Base-by-base conservation (phyloP, 2,888 invertebrate genomes). In the Glyphotaelius pellucidus region DNA sequence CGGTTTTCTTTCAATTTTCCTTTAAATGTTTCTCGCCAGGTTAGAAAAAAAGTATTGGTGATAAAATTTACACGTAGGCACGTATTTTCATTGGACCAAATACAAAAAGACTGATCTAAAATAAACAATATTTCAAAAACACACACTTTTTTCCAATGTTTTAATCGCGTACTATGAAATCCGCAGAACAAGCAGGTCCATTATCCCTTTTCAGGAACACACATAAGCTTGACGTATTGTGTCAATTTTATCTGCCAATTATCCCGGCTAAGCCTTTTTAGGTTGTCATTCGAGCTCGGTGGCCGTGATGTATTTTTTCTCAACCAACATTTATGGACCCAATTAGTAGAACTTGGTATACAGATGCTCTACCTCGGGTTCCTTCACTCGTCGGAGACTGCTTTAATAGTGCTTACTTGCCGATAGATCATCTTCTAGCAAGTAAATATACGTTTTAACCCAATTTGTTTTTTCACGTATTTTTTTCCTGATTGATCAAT, bases 251-350 rank as follows among this genome's bases (percentile, higher is more conserved):
- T 85, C 38, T 38, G 85, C 85, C 85, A 85, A 85, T 85, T 85
- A 85, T 85, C 85, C 85, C 38, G 38, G 85, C 38, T 85, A 42
- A 85, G 85, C 85, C 85, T 35, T 85, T 85, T 42, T 42, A 42
- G 85, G 35, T 85, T 85, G 85, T 85, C 85, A 85, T 85, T 38
- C 85, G 85, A 7, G 85, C 52, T 85, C 12, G 85, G 85, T 42
- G 42, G 42, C 38, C 38, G 42, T 85, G 42, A 85, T 85, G 32
- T 85, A 85, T 38, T 52, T 52, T 52, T 38, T 42, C 85, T 42
- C 85, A 35, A 85, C 85, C 42, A 32, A 38, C 83, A 15, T 83
- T 83, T 83, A 83, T 85, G n/a, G 14, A 85, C 35, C 85, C 85
- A 85, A 32, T 38, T 38, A 85, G 85, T 42, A 83, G 42, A 85